phyloP scores from a whole-genome alignment of 2,113 vertebrate genomes.

The Budorcas taxicolor region DNA sequence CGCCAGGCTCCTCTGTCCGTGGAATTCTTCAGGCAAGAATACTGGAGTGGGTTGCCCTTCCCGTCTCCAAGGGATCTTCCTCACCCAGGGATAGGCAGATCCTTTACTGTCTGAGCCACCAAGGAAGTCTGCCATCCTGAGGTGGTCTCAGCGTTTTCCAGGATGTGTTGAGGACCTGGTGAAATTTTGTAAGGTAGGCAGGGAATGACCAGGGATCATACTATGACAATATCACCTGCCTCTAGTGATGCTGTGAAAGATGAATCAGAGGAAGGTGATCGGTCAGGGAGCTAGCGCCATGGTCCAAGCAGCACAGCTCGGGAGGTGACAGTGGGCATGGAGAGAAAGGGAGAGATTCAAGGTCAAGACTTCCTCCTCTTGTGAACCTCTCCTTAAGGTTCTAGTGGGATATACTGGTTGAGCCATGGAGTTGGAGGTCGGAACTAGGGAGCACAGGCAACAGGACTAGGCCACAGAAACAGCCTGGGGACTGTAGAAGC shows the following conservation, averaged over 20 bases:
- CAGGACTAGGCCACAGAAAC: neutral
- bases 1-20: neutral
- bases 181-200: neutral
- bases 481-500: neutral
- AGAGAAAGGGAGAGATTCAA: neutral
- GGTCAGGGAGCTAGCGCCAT: neutral
- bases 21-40: neutral
- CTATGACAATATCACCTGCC: neutral
- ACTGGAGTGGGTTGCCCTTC: neutral
- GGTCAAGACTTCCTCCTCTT: neutral
- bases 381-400: neutral
- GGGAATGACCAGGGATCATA: neutral
- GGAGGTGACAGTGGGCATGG: neutral
- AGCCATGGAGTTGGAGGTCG: neutral
- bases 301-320: neutral
- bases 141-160: neutral
- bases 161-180: neutral
- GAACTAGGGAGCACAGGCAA: neutral
- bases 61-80: neutral
- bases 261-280: neutral
- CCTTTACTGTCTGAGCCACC: neutral
- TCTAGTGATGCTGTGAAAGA: neutral
- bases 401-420: neutral
- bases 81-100: neutral
- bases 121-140: neutral